phyloP scores from a whole-genome alignment of 2,113 vertebrate species.

The Perca fluviatilis region DNA sequence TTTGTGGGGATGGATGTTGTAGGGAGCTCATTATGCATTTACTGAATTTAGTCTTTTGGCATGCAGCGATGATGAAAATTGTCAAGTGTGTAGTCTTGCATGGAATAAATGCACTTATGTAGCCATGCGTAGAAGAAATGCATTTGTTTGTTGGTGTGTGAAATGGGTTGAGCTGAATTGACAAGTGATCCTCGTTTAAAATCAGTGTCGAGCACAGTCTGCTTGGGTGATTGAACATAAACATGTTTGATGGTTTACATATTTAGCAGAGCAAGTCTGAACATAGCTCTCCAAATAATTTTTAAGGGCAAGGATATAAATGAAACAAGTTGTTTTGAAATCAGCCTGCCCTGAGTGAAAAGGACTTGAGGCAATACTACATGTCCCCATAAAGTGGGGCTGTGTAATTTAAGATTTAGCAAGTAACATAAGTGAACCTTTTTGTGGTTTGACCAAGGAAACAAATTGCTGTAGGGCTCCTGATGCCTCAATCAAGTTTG shows the following conservation, averaged over 20 bases:
- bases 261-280: constrained; percentile 33
- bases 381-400: neutral
- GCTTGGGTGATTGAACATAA: constrained; percentile 40
- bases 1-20: neutral
- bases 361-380: neutral
- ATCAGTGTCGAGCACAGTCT: constrained; percentile 29
- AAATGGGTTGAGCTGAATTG: constrained; percentile 48
- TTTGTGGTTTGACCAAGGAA: constrained; percentile 9
- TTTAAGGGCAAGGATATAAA: constrained; percentile 21
- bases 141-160: constrained; percentile 45
- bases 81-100: constrained; percentile 19
- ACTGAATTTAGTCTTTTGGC: constrained; percentile 26
- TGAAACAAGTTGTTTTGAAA: constrained; percentile 36
- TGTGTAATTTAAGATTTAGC: neutral
- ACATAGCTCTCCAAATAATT: constrained; percentile 23
- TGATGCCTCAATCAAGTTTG: neutral
- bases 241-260: constrained; percentile 40
- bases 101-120: constrained; percentile 24
- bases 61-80: constrained; percentile 19
- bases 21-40: constrained; percentile 7
- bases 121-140: constrained; percentile 41
- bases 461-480: neutral
- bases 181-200: constrained; percentile 47
- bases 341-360: constrained; percentile 16
- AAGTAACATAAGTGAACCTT: neutral